Conservation (phyloP, 2,888 invertebrate species). For the Tupiocoris notatus region DNA sequence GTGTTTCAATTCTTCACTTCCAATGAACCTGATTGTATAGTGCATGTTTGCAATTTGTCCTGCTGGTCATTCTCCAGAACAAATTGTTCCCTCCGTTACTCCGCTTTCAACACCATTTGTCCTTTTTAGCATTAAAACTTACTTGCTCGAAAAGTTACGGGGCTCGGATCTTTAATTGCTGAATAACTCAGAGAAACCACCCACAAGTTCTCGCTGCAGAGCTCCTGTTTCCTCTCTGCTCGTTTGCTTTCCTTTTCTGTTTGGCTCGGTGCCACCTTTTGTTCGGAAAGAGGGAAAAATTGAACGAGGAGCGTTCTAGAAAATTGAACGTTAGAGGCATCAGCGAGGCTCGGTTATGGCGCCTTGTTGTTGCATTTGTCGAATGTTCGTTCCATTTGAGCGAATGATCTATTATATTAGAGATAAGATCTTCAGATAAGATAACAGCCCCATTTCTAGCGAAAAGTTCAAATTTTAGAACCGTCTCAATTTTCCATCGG, state of each 20-base stretch:
- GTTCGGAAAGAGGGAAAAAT: background rate
- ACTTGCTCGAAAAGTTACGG: conserved; percentile 32
- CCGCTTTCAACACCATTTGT: background rate
- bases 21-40: no score
- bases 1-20: no score
- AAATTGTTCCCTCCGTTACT: no score
- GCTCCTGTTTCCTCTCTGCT: background rate
- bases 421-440: no score
- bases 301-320: background rate
- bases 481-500: no score
- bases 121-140: conserved; percentile 29
- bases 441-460: no score
- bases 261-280: background rate
- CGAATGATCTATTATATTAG: no score
- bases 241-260: background rate
- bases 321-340: background rate
- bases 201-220: background rate
- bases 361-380: background rate
- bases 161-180: conserved; percentile 33
- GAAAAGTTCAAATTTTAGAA: no score
- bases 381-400: no score
- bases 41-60: no score
- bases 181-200: conserved; percentile 31
- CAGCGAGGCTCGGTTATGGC: background rate
- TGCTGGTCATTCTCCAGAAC: no score